Evolutionary conservation across 2,888 invertebrate genomes (phyloP).

Genomic region (Cosmia pyralina): DNA sequence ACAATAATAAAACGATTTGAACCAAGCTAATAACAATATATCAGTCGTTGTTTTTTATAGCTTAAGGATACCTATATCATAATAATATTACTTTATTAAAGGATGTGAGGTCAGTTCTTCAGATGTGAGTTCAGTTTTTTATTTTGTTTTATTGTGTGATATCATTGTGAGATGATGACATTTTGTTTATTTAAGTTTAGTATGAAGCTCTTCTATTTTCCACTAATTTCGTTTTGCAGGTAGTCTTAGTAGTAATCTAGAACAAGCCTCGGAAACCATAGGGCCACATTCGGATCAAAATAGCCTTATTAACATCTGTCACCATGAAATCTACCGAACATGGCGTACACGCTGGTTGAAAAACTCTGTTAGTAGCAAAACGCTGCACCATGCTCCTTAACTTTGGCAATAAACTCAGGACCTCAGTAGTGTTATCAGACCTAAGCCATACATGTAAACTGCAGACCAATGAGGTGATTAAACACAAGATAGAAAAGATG

Average conservation of each 20-base stretch:
- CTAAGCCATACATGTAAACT: constrained; percentile 47
- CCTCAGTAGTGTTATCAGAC: constrained; percentile 35
- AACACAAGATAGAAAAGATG: constrained; percentile 45
- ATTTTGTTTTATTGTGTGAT: constrained; percentile 12
- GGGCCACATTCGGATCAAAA: no score
- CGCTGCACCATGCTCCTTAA: neutral
- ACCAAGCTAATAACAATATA: constrained; percentile 67
- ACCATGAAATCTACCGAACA: neutral
- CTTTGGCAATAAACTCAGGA: constrained; percentile 22
- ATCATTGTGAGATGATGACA: neutral
- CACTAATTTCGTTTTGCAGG: neutral
- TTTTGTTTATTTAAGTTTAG: neutral
- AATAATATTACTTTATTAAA: constrained; percentile 50
- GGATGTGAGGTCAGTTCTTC: constrained; percentile 39
- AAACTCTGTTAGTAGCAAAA: neutral
- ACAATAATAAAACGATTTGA: constrained; percentile 83
- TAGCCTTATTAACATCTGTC: no score
- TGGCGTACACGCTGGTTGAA: neutral
- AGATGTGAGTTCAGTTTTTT: constrained; percentile 39
- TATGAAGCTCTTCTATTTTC: neutral
- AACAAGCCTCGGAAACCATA: no score
- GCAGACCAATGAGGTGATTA: constrained; percentile 43
- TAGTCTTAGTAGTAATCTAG: neutral
- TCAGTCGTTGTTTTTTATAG: constrained; percentile 49
- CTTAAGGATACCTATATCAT: constrained; percentile 50